Percentiles rank a stretch among this genome's conserved stretches.
Conservation (phyloP, 2,797 vertebrate species). For the Artibeus jamaicensis region DNA sequence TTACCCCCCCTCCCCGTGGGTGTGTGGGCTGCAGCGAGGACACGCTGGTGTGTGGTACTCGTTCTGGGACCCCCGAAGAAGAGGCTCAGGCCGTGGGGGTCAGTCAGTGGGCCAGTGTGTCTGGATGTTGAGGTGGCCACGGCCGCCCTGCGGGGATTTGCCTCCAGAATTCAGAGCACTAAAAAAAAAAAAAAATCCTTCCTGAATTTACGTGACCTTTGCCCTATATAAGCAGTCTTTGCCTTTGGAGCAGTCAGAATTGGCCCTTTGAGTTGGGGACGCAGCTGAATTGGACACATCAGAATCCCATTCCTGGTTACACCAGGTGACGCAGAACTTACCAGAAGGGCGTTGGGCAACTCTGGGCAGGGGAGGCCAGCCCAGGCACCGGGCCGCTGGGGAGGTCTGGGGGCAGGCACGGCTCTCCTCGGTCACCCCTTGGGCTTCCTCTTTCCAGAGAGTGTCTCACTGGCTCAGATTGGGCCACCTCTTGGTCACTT, state of each 20-base stretch:
- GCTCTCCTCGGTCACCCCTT: accelerated
- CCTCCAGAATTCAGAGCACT: neutral
- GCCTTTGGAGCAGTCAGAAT: neutral
- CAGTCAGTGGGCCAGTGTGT: accelerated
- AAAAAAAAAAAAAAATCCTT: no score
- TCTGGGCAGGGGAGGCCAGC: neutral
- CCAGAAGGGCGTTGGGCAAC: neutral
- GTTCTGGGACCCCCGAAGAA: accelerated
- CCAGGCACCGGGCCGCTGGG: accelerated
- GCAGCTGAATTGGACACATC: neutral
- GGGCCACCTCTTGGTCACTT: neutral
- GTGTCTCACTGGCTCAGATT: neutral
- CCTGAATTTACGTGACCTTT: neutral
- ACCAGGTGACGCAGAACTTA: neutral
- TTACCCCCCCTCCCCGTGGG: accelerated
- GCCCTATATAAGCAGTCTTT: neutral
- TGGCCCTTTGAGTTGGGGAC: neutral
- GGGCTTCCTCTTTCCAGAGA: neutral
- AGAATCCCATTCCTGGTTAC: neutral
- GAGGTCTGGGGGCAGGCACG: neutral
- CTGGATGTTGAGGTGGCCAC: accelerated
- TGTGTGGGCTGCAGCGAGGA: accelerated
- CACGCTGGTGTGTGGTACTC: accelerated
- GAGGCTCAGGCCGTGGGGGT: accelerated
- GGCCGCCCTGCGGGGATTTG: neutral